phyloP scores from a whole-genome alignment of 2,113 vertebrate species.

The Dasyurus viverrinus region DNA sequence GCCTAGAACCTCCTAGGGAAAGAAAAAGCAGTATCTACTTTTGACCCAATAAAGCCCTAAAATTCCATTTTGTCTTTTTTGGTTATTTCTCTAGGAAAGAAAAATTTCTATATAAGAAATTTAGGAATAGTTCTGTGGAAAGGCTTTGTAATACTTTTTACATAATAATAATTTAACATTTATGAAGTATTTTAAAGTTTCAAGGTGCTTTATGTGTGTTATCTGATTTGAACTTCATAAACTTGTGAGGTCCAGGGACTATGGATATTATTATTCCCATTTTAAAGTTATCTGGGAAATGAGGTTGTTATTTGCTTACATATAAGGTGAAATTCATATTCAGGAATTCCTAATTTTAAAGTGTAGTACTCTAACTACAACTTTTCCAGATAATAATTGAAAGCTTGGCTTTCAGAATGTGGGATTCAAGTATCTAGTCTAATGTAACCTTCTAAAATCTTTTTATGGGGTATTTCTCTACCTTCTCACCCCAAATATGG shows the following conservation, averaged over 20 bases:
- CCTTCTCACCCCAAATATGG: conserved; percentile 35
- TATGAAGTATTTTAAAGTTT: neutral
- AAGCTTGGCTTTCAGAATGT: conserved; percentile 4
- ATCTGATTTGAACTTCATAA: neutral
- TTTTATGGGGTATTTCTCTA: neutral
- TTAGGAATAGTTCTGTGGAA: neutral
- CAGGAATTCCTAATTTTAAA: neutral
- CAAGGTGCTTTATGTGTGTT: neutral
- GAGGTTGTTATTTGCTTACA: neutral
- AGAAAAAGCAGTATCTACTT: neutral
- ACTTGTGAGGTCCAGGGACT: neutral
- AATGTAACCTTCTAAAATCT: conserved; percentile 16
- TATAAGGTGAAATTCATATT: neutral
- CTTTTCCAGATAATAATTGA: conserved; percentile 27
- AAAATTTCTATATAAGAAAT: neutral
- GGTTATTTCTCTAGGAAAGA: neutral
- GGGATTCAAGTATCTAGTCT: conserved; percentile 28
- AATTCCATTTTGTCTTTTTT: neutral
- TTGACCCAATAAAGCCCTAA: neutral
- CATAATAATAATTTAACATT: neutral
- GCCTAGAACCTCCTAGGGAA: neutral
- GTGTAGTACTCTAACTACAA: neutral
- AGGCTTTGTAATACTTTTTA: neutral
- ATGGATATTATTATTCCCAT: neutral
- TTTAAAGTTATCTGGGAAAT: neutral